These are phyloP conservation scores for Dasypus novemcinctus DNA, from an alignment of 2,113 vertebrate species.

Conservation along the genomic window DNA sequence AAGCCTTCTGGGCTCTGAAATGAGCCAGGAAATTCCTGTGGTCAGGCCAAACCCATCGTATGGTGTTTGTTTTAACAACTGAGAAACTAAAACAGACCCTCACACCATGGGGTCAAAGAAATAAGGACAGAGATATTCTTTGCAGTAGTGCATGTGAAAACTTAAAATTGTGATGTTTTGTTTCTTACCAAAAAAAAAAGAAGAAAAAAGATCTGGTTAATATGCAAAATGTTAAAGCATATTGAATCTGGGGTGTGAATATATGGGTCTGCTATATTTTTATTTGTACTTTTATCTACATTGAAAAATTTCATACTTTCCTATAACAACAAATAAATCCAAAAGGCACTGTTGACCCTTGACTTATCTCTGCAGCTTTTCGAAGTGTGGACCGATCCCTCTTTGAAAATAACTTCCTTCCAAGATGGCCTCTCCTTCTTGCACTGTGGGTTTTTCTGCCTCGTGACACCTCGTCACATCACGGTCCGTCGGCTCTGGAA, in stretches of 20 bases:
- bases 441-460: rapidly evolving
- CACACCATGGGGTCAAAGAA: too few relatives aligned
- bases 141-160: neutral
- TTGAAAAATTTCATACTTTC: neutral
- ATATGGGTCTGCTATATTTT: neutral
- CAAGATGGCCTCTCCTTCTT: neutral
- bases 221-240: too few relatives aligned
- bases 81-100: too few relatives aligned
- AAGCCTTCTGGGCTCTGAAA: too few relatives aligned
- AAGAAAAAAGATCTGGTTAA: neutral
- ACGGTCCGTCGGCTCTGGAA: neutral
- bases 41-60: too few relatives aligned
- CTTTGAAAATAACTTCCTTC: neutral
- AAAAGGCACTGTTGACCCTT: too few relatives aligned
- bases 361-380: neutral
- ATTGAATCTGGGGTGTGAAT: neutral
- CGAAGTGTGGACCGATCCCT: neutral
- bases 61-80: too few relatives aligned
- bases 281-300: neutral
- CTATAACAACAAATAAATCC: neutral
- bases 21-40: too few relatives aligned
- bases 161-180: too few relatives aligned
- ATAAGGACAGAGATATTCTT: too few relatives aligned
- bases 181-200: neutral
- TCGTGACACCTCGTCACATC: neutral